Evolutionary conservation across 1,140 invertebrate genomes (phyloP).

Genomic region (Bombus confusus): DNA sequence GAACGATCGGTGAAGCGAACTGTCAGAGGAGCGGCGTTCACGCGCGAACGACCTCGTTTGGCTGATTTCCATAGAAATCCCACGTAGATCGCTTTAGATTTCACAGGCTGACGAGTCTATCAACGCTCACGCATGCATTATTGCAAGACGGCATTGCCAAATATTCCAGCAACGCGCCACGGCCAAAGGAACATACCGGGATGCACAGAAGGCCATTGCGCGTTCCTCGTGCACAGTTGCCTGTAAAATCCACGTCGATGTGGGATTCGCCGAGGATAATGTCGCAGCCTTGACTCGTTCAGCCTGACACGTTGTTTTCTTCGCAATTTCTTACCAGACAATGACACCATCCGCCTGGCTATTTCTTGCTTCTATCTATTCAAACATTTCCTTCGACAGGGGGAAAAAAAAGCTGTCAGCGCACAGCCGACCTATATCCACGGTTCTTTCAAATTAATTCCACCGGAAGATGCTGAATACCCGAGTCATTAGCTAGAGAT

Average conservation of each 20-base stretch:
- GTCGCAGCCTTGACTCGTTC: constrained; percentile 20
- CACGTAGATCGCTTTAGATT: constrained; percentile 26
- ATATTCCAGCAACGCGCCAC: neutral
- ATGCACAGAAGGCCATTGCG: no score
- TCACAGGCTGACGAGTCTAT: constrained; percentile 3
- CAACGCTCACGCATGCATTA: neutral
- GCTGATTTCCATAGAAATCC: constrained; percentile 21
- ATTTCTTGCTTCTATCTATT: neutral
- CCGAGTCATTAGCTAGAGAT: no score
- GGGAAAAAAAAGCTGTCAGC: no score
- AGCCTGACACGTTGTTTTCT: neutral
- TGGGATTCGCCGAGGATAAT: constrained; percentile 13
- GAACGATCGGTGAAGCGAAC: neutral
- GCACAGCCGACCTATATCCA: no score
- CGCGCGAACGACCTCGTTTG: neutral
- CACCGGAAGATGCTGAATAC: no score
- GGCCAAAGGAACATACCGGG: no score
- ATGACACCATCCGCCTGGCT: neutral
- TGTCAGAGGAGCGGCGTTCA: no score
- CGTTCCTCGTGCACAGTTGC: neutral
- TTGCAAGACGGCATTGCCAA: constrained; percentile 1
- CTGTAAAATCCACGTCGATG: neutral
- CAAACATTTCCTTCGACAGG: neutral
- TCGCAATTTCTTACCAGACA: constrained; percentile 18
- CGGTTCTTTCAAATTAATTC: no score